Base-by-base conservation (phyloP, 2,888 invertebrate genomes). In the Oxyteleia sp. region DNA sequence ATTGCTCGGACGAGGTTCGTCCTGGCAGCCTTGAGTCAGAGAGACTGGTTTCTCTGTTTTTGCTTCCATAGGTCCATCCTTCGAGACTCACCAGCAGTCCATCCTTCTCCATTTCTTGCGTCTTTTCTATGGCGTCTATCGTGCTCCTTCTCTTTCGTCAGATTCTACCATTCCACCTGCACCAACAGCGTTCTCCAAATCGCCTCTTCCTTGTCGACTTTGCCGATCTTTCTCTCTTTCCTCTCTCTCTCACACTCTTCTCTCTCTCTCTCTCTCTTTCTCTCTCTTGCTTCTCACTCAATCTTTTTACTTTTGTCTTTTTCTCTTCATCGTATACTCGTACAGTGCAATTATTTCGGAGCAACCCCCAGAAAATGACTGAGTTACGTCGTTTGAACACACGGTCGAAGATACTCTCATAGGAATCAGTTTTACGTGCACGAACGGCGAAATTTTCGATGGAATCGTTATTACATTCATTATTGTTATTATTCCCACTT, bases 11-110 rank as follows among this genome's bases (percentile, higher is more conserved):
- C 66, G 74, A 72, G 76, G 47, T 57, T 80, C 76, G 51, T 79
- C 79, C 78, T 69, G 89, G 89, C 93, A 93, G 92, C 93, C 93
- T 93, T 93, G 93, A 93, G 92, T 91, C 92, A 91, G 90, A 91
- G 92, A 92, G 93, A 93, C 93, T 92, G 93, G 93, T 91, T 91
- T 32, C 32, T 91, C 90, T 90, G 89, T 92, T 93, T 93, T 93
- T 93, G 91, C 93, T 91, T 91, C 91, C 90, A 92, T 90, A 90
- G 90, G 90, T 90, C 88, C 90, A 91, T 92, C 92, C 92, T 92
- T 90, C 91, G 90, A 90, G 90, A 88, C 85, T 88, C 89, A 88
- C 87, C 90, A 87, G 88, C 88, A 88, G 90, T 88, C 87, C 88
- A 87, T 92, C 90, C 90, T 91, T 90, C 88, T 92, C 87, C 87